Base-by-base conservation (phyloP, 1,140 invertebrate genomes). In the Harpegnathos saltator region DNA sequence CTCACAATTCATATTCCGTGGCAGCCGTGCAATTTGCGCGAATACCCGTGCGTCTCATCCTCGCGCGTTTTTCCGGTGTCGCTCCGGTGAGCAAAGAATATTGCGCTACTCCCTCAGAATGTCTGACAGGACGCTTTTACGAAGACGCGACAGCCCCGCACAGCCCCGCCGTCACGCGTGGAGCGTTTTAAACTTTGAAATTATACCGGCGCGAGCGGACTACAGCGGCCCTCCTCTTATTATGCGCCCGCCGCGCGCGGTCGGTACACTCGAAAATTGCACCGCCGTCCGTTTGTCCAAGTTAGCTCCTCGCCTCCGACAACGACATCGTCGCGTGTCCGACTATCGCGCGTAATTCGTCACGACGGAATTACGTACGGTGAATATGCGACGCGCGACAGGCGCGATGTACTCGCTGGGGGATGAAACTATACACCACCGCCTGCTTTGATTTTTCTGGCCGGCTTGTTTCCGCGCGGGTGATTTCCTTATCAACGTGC, bases 111-210 rank as follows among this genome's bases (percentile, higher is more conserved):
- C 38, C 38, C 48, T n/a, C n/a, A 52, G 48, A 61, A 86, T 63
- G 48, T 26, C 48, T 62, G 63, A 58, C 65, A 58, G 81, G 69
- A 44, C 52, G 48, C 48, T 52, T 77, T 58, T 38, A 66, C 75
- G 77, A 58, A 83, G 78, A 73, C 56, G 78, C 38, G 75, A 80
- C 75, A 58, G 65, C 22, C 24, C 33, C 14, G n/a, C 75, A 14
- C n/a, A 59, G 63, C 33, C n/a, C n/a, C 24, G 29, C 75, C 52
- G 69, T 58, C 75, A 48, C 75, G 4, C 38, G 22, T 71, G 65
- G 52, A 71, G 52, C 75, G 69, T 80, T 80, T 80, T 80, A 80
- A 80, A 80, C 75, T 80, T 80, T 80, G 75, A 80, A 80, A 80
- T 80, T 80, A 80, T 80, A 80, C 75, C 52, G 29, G 44, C 17